phyloP scores from a whole-genome alignment of 1,140 invertebrate species.

The Ostrea denselamellosa region DNA sequence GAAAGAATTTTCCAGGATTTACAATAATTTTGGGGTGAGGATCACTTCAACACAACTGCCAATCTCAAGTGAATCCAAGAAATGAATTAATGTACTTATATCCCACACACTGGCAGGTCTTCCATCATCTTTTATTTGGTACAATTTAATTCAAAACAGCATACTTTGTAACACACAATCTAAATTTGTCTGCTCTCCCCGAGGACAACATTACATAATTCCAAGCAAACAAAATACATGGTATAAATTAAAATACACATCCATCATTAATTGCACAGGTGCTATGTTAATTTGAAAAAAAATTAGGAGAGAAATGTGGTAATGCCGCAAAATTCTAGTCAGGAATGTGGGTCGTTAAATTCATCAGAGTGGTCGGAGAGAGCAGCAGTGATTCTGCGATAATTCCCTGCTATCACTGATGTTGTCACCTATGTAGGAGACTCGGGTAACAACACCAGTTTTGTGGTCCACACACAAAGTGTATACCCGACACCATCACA shows the following conservation, averaged over 20 bases:
- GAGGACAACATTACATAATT: background rate
- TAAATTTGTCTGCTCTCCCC: background rate
- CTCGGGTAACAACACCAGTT: background rate
- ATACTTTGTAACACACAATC: background rate
- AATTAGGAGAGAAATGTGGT: background rate
- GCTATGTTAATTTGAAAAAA: conserved; percentile 1
- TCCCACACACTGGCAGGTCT: background rate
- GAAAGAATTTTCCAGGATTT: too few species aligned
- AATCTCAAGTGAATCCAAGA: background rate
- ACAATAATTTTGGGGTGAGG: too few species aligned
- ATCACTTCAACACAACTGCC: too few species aligned
- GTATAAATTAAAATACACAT: background rate
- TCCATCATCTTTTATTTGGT: background rate
- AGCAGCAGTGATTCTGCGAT: background rate
- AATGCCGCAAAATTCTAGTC: background rate
- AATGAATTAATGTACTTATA: background rate
- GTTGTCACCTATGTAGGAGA: conserved; percentile 3
- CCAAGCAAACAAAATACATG: background rate
- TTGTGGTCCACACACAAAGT: conserved; percentile 13
- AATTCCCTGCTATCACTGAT: background rate
- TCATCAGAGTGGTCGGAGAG: background rate
- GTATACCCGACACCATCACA: background rate
- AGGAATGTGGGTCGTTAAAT: background rate
- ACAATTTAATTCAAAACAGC: background rate
- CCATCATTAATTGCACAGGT: background rate